Evolutionary conservation across 2,888 invertebrate genomes (phyloP), one percentile per base, ranked within the genome.

Genomic region (Drosophila mulleri): DNA sequence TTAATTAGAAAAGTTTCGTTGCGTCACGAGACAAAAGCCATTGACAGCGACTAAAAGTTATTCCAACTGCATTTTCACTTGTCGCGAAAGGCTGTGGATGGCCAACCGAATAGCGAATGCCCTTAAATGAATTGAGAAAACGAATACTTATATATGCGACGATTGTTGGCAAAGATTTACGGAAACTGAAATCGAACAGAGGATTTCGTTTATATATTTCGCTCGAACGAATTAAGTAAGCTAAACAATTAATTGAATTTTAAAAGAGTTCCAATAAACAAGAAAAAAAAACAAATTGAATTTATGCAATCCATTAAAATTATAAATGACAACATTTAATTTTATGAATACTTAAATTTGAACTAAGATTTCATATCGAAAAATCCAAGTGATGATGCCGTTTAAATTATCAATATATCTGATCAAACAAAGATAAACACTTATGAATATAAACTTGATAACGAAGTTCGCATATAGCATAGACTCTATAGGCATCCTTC

Each of bases 1-100:
- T 89, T 87, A 87, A 87, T 87, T 87, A 89, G 89, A 87, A 87
- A 87, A 87, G 87, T 87, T 87, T 84, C 82, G 71, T 68, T 76
- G 75, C 75, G 78, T 80, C 78, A 84, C 88, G 81, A 88, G 84
- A 84, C 84, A 84, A 84, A 84, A 84, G 84, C 86, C 84, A 84
- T 84, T 84, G 84, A 84, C 86, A 86, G 83, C 75, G 72, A 70
- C 82, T 63, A 77, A 80, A 88, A 89, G 76, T 76, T 83, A 62
- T 66, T 47, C 67, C 75, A 78, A 78, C 75, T 78, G 79, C 77
- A 78, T 79, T 79, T 74, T 62, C 44, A 60, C 64, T 62, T 62
- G 67, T 50, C 42, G 52, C 57, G 45, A 29, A 14, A 50, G 61
- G 29, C 62, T 62, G 42, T 23, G 2, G 20, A 39, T 29, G 29